phyloP scores from a whole-genome alignment of 2,797 vertebrate species.

The Mus spretus region DNA sequence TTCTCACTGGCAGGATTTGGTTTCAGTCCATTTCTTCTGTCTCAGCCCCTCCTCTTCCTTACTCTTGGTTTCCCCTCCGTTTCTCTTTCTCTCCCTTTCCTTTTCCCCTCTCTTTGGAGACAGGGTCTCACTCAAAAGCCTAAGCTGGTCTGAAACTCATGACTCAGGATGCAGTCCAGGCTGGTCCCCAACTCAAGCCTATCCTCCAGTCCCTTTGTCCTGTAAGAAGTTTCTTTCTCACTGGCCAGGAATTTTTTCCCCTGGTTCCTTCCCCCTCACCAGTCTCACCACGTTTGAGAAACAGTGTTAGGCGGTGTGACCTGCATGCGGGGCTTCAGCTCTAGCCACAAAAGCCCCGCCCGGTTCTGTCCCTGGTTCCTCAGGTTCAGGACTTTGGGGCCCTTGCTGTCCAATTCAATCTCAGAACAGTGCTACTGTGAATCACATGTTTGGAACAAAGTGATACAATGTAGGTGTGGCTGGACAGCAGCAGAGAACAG shows the following conservation, averaged over 20 bases:
- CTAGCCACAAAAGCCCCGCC: background rate
- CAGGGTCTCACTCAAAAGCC: background rate
- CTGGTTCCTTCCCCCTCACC: background rate
- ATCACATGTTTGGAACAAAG: conserved; percentile 30
- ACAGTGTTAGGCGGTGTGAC: background rate
- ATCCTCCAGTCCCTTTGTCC: background rate
- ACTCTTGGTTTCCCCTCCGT: too few species aligned
- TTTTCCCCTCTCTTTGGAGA: background rate
- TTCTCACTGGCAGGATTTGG: background rate
- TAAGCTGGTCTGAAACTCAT: background rate
- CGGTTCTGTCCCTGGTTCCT: background rate
- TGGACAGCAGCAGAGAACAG: background rate
- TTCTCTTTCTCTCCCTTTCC: background rate
- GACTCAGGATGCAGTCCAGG: background rate
- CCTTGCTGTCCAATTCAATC: conserved; percentile 22
- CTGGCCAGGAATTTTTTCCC: conserved; percentile 1
- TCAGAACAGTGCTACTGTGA: conserved; percentile 34
- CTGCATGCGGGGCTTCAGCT: background rate
- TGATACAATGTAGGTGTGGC: background rate
- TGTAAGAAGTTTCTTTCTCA: conserved; percentile 33
- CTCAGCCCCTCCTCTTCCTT: background rate
- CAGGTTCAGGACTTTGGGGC: background rate
- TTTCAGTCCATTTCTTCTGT: background rate
- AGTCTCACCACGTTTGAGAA: conserved; percentile 10
- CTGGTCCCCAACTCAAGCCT: background rate